A percentile compares a stretch with the other conserved stretches of the same genome.
Evolutionary conservation across 2,797 vertebrate genomes (phyloP).

Genomic region (Mus minutoides): DNA sequence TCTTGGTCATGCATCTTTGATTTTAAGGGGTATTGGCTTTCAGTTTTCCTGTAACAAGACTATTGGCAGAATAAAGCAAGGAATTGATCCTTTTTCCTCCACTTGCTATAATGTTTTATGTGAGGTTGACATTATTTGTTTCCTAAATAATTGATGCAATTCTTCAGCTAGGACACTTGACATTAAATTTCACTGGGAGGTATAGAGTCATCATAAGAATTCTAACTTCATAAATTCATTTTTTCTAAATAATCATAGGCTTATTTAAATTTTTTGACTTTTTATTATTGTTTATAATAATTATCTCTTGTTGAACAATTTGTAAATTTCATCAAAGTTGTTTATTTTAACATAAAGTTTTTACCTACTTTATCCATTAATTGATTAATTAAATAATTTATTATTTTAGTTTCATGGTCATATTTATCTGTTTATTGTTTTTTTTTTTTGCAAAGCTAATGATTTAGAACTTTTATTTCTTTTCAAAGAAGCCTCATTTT

Average conservation of each 20-base stretch:
- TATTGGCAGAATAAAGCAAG: not conserved
- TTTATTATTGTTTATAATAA: not conserved
- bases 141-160: not conserved
- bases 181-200: not conserved
- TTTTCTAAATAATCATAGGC: not conserved
- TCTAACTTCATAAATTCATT: conserved; percentile 2
- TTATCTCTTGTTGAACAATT: not conserved
- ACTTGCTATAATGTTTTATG: not conserved
- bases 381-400: not conserved
- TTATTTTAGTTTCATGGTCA: not conserved
- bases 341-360: not conserved
- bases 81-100: not conserved
- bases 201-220: not conserved
- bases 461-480: conserved; percentile 37
- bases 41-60: not conserved
- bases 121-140: conserved; percentile 1
- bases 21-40: not conserved
- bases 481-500: not conserved
- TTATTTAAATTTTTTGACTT: not conserved
- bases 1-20: not conserved
- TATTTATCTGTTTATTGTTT: not conserved
- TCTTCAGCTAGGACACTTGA: not conserved
- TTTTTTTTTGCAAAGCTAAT: not conserved
- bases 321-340: not conserved
- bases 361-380: not conserved